phyloP scores from a whole-genome alignment of 2,888 invertebrate species.

The Gnatocerus cornutus region DNA sequence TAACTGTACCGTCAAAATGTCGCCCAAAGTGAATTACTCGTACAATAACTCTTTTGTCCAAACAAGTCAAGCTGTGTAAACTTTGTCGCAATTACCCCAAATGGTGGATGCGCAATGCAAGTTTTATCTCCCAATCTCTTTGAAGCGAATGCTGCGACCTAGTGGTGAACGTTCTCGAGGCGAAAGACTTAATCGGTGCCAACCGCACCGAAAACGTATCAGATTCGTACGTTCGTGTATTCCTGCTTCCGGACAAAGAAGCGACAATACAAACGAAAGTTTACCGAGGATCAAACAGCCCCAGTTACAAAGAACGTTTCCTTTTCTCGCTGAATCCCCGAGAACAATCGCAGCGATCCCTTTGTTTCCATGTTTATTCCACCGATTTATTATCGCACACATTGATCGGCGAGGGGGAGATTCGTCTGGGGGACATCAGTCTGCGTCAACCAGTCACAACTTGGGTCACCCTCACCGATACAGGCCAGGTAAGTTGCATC shows the following conservation, averaged over 20 bases:
- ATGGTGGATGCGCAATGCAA: too few species aligned
- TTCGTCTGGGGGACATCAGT: conserved; percentile 78
- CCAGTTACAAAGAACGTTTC: conserved; percentile 86
- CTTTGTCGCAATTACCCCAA: too few species aligned
- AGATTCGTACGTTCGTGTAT: conserved; percentile 85
- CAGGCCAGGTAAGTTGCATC: conserved; percentile 75
- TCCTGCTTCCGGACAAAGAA: conserved; percentile 81
- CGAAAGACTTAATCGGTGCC: conserved; percentile 80
- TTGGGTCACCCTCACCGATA: conserved; percentile 85
- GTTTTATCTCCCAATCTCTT: not conserved
- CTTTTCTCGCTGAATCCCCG: conserved; percentile 77
- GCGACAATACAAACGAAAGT: conserved; percentile 81
- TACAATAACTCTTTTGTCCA: too few species aligned
- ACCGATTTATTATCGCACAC: conserved; percentile 78
- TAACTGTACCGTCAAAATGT: too few species aligned
- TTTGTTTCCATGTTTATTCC: conserved; percentile 81
- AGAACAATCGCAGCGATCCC: conserved; percentile 75
- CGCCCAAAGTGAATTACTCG: too few species aligned
- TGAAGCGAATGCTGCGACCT: conserved; percentile 73
- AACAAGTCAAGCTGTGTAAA: too few species aligned
- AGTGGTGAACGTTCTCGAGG: conserved; percentile 84
- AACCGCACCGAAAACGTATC: conserved; percentile 74
- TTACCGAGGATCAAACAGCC: conserved; percentile 79
- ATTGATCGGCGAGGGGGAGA: conserved; percentile 80
- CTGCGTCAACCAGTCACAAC: conserved; percentile 81